Conservation (phyloP, 2,797 vertebrate genomes). For the Sphaeramia orbicularis region DNA sequence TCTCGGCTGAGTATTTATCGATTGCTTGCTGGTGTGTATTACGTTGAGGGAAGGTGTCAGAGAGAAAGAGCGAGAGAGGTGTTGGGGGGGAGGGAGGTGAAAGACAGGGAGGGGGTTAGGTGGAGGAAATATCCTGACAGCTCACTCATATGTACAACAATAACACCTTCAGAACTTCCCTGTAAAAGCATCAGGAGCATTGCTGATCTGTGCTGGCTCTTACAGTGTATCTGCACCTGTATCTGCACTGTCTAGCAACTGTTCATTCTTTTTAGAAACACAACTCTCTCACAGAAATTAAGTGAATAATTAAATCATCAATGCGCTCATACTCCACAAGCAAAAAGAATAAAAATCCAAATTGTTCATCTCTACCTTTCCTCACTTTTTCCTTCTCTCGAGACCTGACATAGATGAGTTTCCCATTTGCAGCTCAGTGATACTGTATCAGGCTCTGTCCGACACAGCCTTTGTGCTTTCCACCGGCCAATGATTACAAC, state of each 20-base stretch:
- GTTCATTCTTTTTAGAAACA: slow-evolving; percentile 7
- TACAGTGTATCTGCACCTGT: slow-evolving; percentile 5
- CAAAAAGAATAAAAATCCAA: not conserved
- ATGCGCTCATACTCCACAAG: not conserved
- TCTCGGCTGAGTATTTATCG: slow-evolving; percentile 81
- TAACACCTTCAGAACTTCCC: slow-evolving; percentile 64
- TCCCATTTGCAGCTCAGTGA: slow-evolving; percentile 62
- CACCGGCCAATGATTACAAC: slow-evolving; percentile 86
- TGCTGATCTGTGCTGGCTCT: slow-evolving; percentile 22
- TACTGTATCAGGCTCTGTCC: slow-evolving; percentile 38
- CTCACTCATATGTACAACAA: slow-evolving; percentile 72
- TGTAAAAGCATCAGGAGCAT: slow-evolving; percentile 26
- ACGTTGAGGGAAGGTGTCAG: slow-evolving; percentile 78
- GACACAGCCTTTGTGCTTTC: slow-evolving; percentile 54
- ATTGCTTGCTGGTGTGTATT: slow-evolving; percentile 84
- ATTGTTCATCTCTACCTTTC: slow-evolving; percentile 19
- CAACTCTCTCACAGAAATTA: not conserved
- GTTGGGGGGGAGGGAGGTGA: slow-evolving; percentile 32
- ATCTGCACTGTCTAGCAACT: not conserved
- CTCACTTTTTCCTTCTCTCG: slow-evolving; percentile 3
- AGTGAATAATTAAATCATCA: slow-evolving; percentile 10
- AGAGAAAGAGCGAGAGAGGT: slow-evolving; percentile 24
- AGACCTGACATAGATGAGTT: slow-evolving; percentile 41
- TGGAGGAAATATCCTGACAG: slow-evolving; percentile 77
- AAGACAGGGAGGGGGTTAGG: slow-evolving; percentile 65